phyloP scores from a whole-genome alignment of 2,888 invertebrate genomes.

The Heteromurus nitidus region DNA sequence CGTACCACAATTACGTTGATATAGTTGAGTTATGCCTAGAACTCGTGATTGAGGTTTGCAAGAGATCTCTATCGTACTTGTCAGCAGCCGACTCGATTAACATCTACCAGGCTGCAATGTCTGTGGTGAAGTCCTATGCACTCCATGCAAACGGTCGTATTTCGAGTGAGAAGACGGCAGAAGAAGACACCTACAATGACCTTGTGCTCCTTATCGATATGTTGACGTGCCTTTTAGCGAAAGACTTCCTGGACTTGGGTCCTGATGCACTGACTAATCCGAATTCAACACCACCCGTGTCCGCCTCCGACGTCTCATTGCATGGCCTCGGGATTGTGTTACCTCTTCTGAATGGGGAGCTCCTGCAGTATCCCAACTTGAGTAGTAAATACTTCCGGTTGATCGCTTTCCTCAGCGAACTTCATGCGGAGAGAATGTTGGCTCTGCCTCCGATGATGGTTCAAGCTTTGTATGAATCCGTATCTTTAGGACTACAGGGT shows the following conservation, averaged over 20 bases:
- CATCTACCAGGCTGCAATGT: conserved; percentile 70
- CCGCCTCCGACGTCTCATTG: conserved; percentile 81
- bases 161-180: conserved; percentile 77
- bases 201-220: conserved; percentile 87
- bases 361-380: conserved; percentile 83
- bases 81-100: conserved; percentile 74
- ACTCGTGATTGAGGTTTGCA: conserved; percentile 84
- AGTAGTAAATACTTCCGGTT: conserved; percentile 80
- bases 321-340: conserved; percentile 83
- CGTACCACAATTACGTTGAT: conserved; percentile 87
- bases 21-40: conserved; percentile 86
- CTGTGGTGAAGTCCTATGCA: conserved; percentile 73
- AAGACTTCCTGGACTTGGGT: conserved; percentile 78
- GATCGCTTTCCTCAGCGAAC: conserved; percentile 67
- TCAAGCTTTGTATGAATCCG: conserved; percentile 78
- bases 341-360: conserved; percentile 83
- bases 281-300: conserved; percentile 74
- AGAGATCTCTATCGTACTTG: conserved; percentile 82
- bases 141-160: conserved; percentile 74
- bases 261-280: conserved; percentile 66
- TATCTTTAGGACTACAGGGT: conserved; percentile 80
- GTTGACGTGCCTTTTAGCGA: conserved; percentile 80
- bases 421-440: conserved; percentile 71
- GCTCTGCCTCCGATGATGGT: conserved; percentile 78
- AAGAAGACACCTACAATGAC: conserved; percentile 86